phyloP scores from a whole-genome alignment of 2,888 invertebrate genomes.

The Nomada goodeniana region DNA sequence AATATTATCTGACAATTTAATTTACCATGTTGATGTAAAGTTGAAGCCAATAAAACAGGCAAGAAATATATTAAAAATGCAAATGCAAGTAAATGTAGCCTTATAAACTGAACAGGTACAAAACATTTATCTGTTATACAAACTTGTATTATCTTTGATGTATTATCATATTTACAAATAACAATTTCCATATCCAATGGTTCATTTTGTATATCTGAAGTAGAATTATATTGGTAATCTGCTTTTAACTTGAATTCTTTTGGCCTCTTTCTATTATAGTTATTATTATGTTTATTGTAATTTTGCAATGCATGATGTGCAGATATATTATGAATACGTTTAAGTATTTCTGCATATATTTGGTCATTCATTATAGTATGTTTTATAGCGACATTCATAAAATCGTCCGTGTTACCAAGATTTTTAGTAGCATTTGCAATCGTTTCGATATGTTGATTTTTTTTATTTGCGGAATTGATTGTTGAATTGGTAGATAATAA shows the following conservation, averaged over 20 bases:
- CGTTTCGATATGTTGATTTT: constrained; percentile 1
- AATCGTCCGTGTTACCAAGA: background rate
- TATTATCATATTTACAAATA: constrained; percentile 19
- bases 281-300: constrained; percentile 26
- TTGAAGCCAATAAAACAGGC: constrained; percentile 71
- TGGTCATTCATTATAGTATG: constrained; percentile 56
- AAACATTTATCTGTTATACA: constrained; percentile 71
- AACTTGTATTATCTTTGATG: constrained; percentile 13
- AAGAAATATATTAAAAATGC: constrained; percentile 77
- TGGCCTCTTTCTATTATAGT: constrained; percentile 14
- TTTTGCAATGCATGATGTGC: constrained; percentile 40
- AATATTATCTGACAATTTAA: constrained; percentile 48
- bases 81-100: constrained; percentile 75
- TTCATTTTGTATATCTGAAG: constrained; percentile 10
- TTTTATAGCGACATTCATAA: constrained; percentile 1
- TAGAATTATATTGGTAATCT: constrained; percentile 27
- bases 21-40: constrained; percentile 59
- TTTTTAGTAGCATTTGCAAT: background rate
- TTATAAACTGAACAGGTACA: constrained; percentile 75
- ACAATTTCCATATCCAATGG: constrained; percentile 7
- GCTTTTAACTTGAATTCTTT: constrained; percentile 12
- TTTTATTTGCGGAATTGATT: constrained; percentile 1
- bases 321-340: constrained; percentile 69
- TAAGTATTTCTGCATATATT: constrained; percentile 74
- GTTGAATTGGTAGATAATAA: constrained; percentile 10